Evolutionary conservation across 2,797 vertebrate genomes (phyloP), one percentile per base, ranked within the genome.

Genomic region (Cuculus canorus): DNA sequence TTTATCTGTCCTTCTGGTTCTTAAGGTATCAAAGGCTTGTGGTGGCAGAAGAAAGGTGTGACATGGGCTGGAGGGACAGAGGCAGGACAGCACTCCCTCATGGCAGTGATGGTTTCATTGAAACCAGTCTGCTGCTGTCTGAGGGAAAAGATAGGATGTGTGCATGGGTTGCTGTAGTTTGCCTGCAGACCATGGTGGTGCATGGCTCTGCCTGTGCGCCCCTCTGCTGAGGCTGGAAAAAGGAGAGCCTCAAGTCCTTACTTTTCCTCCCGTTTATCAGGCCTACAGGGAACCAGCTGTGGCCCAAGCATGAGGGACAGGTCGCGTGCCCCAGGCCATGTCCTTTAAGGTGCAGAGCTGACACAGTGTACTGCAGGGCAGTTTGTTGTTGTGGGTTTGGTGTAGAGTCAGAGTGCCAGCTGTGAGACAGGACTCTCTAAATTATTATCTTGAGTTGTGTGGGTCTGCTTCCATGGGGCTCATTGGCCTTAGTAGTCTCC

Each of bases 161-260:
- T 17, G 11, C 1, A 0, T 21, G 48, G 1, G 1, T 41, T 37
- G 25, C 35, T 52, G 39, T 41, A 50, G 24, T 21, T 21, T 35
- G 9, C 27, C 48, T 24, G 65, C 35, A 50, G 60, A 72, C 60
- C 8, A 7, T 41, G 16, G 13, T 39, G 47, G 32, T 14, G 27
- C 5, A 5, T 11, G 8, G 6, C 19, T 65, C 35, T 47, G 10
- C 35, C 45, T 69, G 65, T 23, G 13, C 32, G 15, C 28, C 60
- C 24, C 10, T 86, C 39, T 47, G 32, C 60, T 32, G 52, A 76
- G 28, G 47, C 27, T 57, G 47, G 9, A 17, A 11, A 37, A 35
- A 52, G n/a, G 50, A 76, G 11, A 88, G 17, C 25, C 13, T 32
- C 17, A 5, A 41, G 56, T 66, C 47, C 37, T 66, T 66, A 16